Percentiles rank a stretch among this genome's conserved stretches.
Conservation (phyloP, 2,113 vertebrate genomes). For the Cryptotis parvus region DNA sequence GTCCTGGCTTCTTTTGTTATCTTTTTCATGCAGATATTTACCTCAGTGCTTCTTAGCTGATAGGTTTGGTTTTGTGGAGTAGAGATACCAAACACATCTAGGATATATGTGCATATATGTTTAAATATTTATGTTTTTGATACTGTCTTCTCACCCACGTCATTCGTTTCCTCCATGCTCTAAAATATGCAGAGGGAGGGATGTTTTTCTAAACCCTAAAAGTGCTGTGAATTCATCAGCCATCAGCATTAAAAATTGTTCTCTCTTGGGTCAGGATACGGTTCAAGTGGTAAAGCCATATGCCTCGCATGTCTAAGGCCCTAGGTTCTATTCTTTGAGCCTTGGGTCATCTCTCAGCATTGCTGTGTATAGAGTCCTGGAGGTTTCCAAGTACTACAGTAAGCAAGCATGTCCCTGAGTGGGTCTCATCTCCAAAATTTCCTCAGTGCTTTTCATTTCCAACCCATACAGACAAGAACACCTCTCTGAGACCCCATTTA, state of each 20-base stretch:
- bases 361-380: too few species aligned
- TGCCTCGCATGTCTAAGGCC: too few species aligned
- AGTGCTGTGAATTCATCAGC: neutral
- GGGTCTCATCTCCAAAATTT: too few species aligned
- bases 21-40: slow-evolving; percentile 23
- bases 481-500: slow-evolving; percentile 18
- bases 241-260: neutral
- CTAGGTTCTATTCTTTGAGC: too few species aligned
- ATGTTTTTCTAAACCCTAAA: neutral
- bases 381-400: too few species aligned
- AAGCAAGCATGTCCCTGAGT: too few species aligned
- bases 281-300: too few species aligned
- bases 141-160: neutral
- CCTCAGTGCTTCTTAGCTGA: slow-evolving; percentile 27
- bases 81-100: neutral
- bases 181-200: neutral
- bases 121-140: neutral
- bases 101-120: neutral
- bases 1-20: neutral
- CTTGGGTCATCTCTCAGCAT: too few species aligned
- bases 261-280: too few species aligned
- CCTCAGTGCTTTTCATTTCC: neutral
- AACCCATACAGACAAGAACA: neutral
- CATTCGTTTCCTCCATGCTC: neutral
- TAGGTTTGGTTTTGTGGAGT: neutral